Conservation (phyloP, 92 coral and sea anemone species). For the Zoanthus sansibaricus region DNA sequence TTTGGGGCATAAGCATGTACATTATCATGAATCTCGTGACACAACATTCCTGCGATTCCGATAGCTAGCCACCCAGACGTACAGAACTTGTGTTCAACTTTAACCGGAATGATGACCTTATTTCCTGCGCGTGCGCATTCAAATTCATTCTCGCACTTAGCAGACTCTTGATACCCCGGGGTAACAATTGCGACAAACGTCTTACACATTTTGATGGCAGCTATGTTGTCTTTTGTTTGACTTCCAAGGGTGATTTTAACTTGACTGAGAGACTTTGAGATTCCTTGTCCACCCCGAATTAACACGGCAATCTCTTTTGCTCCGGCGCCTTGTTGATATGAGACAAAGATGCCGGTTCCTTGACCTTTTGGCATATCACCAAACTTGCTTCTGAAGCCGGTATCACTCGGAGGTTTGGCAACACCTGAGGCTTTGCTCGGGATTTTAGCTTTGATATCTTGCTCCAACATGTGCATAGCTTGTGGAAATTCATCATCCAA, state of each 20-base stretch:
- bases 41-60: conserved; percentile 34
- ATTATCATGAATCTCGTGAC: conserved; percentile 29
- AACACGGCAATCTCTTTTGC: conserved; percentile 34
- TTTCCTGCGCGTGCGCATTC: conserved; percentile 72
- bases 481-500: conserved; percentile 11
- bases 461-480: conserved; percentile 8
- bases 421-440: neutral
- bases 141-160: conserved; percentile 67
- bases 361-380: neutral
- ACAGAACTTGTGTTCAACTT: conserved; percentile 34
- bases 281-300: conserved; percentile 20
- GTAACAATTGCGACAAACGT: conserved; percentile 68
- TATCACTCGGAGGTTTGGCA: conserved; percentile 19
- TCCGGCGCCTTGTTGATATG: conserved; percentile 30
- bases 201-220: conserved; percentile 21
- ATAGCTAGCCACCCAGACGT: conserved; percentile 37
- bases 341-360: conserved; percentile 23
- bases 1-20: conserved; percentile 34
- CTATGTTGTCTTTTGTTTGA: conserved; percentile 28
- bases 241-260: conserved; percentile 26
- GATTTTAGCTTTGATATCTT: conserved; percentile 26
- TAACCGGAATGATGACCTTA: conserved; percentile 54
- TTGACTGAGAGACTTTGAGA: conserved; percentile 15
- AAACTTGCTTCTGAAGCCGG: conserved; percentile 27
- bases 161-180: conserved; percentile 62